phyloP scores from a whole-genome alignment of 2,113 vertebrate genomes.

The Syngnathus floridae region DNA sequence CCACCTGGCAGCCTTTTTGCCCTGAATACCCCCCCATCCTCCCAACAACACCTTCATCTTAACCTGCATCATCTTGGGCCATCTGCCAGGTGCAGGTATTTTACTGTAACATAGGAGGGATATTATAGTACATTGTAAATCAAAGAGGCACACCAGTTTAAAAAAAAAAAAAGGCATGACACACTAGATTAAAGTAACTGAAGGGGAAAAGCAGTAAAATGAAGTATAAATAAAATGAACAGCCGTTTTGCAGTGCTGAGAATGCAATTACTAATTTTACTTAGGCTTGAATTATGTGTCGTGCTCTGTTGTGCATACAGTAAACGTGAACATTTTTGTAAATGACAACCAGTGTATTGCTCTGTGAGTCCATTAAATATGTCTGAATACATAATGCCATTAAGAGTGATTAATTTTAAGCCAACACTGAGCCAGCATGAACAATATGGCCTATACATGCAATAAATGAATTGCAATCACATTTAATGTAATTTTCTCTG shows the following conservation, averaged over 20 bases:
- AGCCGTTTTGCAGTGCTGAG: not conserved
- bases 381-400: not conserved
- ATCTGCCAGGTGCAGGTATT: not conserved
- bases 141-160: not conserved
- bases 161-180: not conserved
- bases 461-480: constrained; percentile 1
- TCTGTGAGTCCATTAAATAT: not conserved
- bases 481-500: not conserved
- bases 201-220: not conserved
- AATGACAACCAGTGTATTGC: not conserved
- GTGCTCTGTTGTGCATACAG: not conserved
- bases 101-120: not conserved
- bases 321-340: not conserved
- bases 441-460: not conserved
- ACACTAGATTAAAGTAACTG: not conserved
- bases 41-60: not conserved
- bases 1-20: not conserved
- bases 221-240: not conserved
- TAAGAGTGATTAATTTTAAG: not conserved
- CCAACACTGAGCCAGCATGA: not conserved
- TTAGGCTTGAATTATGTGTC: not conserved
- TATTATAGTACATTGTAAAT: not conserved
- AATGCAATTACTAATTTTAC: not conserved
- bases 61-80: not conserved
- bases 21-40: not conserved